phyloP scores from a whole-genome alignment of 35 echinoderm and acorn worm genomes.

The Diadema setosum region DNA sequence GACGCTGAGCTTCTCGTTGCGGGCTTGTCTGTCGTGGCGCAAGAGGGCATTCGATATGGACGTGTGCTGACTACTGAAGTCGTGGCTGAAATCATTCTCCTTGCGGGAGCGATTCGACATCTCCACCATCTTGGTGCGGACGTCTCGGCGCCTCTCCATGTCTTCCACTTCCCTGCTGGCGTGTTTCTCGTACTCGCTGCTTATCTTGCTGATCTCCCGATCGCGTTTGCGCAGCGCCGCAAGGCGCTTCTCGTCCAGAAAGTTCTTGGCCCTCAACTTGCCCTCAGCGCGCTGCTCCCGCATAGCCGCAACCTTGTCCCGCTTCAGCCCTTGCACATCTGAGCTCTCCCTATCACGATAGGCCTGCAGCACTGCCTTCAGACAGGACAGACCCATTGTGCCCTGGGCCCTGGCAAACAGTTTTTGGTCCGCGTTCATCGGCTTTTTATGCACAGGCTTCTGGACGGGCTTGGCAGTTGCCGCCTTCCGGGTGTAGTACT shows the following conservation, averaged over 20 bases:
- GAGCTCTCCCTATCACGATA: constrained; percentile 72
- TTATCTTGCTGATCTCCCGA: constrained; percentile 36
- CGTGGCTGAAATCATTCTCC: constrained; percentile 55
- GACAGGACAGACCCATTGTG: constrained; percentile 91
- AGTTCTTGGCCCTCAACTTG: constrained; percentile 36
- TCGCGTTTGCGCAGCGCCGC: constrained; percentile 60
- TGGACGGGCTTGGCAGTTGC: constrained; percentile 48
- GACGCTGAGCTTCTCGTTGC: constrained; percentile 19
- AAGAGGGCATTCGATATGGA: constrained; percentile 95
- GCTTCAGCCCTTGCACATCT: constrained; percentile 32
- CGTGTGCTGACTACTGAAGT: constrained; percentile 83
- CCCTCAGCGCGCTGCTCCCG: constrained; percentile 54
- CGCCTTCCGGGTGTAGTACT: constrained; percentile 6
- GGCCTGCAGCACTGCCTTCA: constrained; percentile 84
- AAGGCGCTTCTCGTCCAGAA: constrained; percentile 77
- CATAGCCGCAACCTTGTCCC: constrained; percentile 52
- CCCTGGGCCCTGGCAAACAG: constrained; percentile 86
- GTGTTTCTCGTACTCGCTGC: constrained; percentile 36
- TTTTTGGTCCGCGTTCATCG: constrained; percentile 69
- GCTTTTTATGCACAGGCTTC: constrained; percentile 53
- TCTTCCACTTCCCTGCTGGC: constrained; percentile 15
- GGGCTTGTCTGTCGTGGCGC: constrained; percentile 64
- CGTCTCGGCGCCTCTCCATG: constrained; percentile 44
- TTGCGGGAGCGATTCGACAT: constrained; percentile 3
- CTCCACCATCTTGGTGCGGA: not conserved